Conservation (phyloP, 2,888 invertebrate species). For the Agrochola macilenta region DNA sequence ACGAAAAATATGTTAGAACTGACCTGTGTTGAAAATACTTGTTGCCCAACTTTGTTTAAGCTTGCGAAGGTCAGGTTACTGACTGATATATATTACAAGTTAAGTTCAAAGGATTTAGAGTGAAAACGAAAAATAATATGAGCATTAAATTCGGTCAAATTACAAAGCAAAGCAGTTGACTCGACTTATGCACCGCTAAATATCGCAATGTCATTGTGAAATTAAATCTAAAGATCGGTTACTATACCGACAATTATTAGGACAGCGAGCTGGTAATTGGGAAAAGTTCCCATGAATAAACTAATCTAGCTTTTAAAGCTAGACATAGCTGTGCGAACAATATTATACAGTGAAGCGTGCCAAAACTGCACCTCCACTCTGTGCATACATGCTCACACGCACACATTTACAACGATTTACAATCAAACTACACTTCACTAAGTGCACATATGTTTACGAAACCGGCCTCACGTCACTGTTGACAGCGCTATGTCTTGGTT, state of each 20-base stretch:
- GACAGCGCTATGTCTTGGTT: too few relatives aligned
- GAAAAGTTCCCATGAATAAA: not conserved
- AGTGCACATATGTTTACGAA: too few relatives aligned
- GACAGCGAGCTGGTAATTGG: too few relatives aligned
- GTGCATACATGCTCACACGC: too few relatives aligned
- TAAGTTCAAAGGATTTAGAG: not conserved
- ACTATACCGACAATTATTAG: not conserved
- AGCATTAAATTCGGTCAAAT: not conserved
- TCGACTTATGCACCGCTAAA: not conserved
- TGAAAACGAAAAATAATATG: not conserved
- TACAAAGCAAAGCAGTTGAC: not conserved
- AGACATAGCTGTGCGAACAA: too few relatives aligned
- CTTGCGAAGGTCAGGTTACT: constrained; percentile 21
- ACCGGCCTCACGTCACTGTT: too few relatives aligned
- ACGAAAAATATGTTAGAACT: constrained; percentile 34
- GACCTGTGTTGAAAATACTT: constrained; percentile 35
- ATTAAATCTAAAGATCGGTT: not conserved
- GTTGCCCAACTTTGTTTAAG: constrained; percentile 13
- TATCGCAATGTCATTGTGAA: not conserved
- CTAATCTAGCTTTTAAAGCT: not conserved
- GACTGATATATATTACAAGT: too few relatives aligned
- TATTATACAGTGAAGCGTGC: too few relatives aligned
- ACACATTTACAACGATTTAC: too few relatives aligned
- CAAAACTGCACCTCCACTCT: too few relatives aligned
- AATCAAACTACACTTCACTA: too few relatives aligned